phyloP scores from a whole-genome alignment of 2,797 vertebrate species.

The Eulemur coronatus region DNA sequence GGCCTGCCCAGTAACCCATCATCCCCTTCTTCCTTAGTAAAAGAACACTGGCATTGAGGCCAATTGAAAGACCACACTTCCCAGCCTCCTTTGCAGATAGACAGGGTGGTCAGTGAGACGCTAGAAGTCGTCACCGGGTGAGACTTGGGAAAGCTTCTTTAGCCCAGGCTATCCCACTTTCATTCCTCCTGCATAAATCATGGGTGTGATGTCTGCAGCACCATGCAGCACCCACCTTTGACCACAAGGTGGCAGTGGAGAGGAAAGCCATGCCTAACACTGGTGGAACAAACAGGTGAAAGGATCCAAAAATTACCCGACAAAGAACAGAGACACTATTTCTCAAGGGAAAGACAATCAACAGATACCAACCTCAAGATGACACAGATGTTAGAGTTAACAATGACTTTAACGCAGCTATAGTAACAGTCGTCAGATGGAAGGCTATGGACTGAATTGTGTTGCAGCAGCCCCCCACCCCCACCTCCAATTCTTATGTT shows the following conservation, averaged over 20 bases:
- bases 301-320: neutral
- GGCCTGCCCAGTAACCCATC: neutral
- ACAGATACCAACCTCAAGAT: neutral
- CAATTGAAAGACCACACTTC: neutral
- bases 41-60: neutral
- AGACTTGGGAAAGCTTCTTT: neutral
- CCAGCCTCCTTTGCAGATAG: neutral
- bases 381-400: neutral
- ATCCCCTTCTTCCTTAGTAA: neutral
- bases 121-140: neutral
- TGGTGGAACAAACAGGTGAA: neutral
- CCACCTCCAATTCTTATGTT: neutral
- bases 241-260: neutral
- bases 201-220: neutral
- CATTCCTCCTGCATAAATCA: neutral
- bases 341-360: neutral
- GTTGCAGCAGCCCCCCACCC: neutral
- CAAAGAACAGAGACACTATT: neutral
- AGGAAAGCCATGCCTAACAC: neutral
- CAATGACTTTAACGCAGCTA: neutral
- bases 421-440: neutral
- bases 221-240: neutral
- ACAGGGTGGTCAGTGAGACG: neutral
- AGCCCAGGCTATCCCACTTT: neutral
- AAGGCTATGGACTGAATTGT: neutral